Percentiles rank a stretch among this genome's conserved stretches.
Conservation (phyloP, 2,113 vertebrate species). For the Sitta europaea region DNA sequence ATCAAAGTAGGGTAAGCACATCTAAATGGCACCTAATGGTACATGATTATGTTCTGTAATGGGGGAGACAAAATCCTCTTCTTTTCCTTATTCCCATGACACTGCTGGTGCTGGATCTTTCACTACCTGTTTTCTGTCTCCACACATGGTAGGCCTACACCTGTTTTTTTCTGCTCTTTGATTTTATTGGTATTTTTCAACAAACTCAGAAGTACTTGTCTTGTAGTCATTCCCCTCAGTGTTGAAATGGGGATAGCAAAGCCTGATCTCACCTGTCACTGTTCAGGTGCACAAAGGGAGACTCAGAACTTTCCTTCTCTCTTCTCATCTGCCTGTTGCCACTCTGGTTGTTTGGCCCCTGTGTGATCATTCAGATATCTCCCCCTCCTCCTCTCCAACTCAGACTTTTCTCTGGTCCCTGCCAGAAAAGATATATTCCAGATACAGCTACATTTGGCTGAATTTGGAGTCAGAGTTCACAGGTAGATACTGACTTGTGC, state of each 20-base stretch:
- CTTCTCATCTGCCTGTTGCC: neutral
- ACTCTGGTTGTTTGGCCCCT: neutral
- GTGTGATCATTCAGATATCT: neutral
- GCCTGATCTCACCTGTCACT: neutral
- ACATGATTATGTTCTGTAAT: neutral
- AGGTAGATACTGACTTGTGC: neutral
- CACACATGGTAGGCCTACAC: neutral
- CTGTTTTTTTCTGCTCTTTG: neutral
- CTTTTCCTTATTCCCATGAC: neutral
- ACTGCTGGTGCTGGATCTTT: neutral
- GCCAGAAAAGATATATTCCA: neutral
- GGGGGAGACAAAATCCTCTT: neutral
- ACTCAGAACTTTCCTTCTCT: neutral
- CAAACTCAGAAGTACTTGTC: neutral
- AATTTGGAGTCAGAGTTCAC: neutral
- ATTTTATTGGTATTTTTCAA: neutral
- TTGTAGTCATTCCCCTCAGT: neutral
- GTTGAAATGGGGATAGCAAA: neutral
- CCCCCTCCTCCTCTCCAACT: neutral
- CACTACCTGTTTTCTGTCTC: neutral
- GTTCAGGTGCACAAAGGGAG: neutral
- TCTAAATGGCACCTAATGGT: neutral
- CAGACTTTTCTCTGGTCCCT: neutral
- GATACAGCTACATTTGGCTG: neutral
- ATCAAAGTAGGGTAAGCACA: neutral